Conservation (phyloP, 2,113 vertebrate species). For the Nibea albiflora region DNA sequence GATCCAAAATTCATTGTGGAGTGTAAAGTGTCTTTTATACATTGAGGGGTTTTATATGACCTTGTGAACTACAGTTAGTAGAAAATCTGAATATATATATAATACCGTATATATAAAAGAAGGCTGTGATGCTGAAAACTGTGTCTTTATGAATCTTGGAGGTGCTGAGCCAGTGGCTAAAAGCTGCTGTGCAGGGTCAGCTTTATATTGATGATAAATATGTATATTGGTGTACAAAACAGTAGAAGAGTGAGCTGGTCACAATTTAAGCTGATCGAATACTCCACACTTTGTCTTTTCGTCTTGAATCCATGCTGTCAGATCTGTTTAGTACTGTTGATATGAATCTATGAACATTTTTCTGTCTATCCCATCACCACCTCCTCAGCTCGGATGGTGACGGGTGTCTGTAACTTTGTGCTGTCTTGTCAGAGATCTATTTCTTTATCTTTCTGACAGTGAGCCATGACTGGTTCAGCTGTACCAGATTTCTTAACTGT, state of each 20-base stretch:
- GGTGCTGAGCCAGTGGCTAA: constrained; percentile 20
- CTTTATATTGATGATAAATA: constrained; percentile 1
- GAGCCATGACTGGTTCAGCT: constrained; percentile 14
- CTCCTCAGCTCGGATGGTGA: constrained; percentile 16
- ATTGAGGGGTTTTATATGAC: neutral
- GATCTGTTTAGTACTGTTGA: constrained; percentile 10
- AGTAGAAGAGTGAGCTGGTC: too few relatives aligned
- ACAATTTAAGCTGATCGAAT: neutral
- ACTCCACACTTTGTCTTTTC: neutral
- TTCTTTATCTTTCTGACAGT: constrained; percentile 15
- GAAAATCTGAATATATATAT: neutral
- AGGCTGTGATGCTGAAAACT: neutral
- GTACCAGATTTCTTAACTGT: neutral
- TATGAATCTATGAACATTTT: neutral
- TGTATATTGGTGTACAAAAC: neutral
- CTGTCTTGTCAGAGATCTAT: constrained; percentile 9
- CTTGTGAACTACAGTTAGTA: neutral
- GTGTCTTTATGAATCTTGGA: neutral
- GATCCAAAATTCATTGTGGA: neutral
- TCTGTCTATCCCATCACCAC: constrained; percentile 3
- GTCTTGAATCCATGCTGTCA: neutral
- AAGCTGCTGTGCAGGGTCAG: constrained; percentile 19
- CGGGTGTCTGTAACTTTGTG: constrained; percentile 25
- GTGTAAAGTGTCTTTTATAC: neutral
- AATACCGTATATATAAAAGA: neutral